Conservation (phyloP, 53 echinoderm and acorn worm species). For the Temnopleurus reevesii region DNA sequence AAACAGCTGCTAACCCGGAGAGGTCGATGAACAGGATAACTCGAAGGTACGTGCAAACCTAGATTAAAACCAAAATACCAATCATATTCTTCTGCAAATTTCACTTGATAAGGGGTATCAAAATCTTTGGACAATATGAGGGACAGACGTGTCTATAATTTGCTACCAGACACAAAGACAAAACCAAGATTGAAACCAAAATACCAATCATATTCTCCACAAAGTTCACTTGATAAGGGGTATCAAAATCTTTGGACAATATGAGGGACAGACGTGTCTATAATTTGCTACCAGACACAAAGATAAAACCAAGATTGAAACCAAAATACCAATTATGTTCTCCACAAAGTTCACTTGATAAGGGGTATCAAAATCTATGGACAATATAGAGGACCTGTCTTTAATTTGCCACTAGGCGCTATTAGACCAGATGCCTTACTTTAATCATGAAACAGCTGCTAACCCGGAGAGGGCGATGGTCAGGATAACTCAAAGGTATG, state of each 20-base stretch:
- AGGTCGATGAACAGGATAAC: slow-evolving; percentile 93
- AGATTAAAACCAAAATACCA: too few species aligned
- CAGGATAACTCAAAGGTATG: slow-evolving; percentile 91
- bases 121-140: slow-evolving; percentile 86
- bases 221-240: too few species aligned
- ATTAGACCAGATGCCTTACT: slow-evolving; percentile 85
- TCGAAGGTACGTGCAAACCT: slow-evolving; percentile 79
- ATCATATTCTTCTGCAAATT: too few species aligned
- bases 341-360: too few species aligned
- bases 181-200: too few species aligned
- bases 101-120: too few species aligned
- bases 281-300: slow-evolving; percentile 93
- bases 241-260: too few species aligned
- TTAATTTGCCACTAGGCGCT: slow-evolving; percentile 89
- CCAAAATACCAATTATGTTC: too few species aligned
- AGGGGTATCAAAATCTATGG: too few species aligned
- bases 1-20: slow-evolving; percentile 91
- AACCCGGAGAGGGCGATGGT: slow-evolving; percentile 92
- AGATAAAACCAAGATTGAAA: too few species aligned
- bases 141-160: slow-evolving; percentile 87
- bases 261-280: slow-evolving; percentile 84
- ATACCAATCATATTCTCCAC: too few species aligned
- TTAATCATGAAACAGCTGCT: slow-evolving; percentile 91
- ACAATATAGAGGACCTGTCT: slow-evolving; percentile 81
- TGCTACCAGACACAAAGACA: slow-evolving; percentile 90